phyloP scores from a whole-genome alignment of 2,113 vertebrate species.

The Lophochroa leadbeateri region DNA sequence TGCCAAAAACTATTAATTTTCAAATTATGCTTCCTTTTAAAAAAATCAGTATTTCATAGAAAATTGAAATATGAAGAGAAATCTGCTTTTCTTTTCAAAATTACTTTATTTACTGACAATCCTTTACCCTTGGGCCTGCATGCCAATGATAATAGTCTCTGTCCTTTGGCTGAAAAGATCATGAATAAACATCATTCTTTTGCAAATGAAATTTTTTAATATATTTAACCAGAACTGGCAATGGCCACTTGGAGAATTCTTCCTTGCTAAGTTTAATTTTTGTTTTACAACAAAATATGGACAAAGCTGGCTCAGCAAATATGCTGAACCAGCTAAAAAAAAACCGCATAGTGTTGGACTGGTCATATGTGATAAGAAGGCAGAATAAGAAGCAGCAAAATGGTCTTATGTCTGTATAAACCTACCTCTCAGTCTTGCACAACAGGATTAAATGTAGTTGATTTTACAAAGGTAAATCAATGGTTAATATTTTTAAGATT shows the following conservation, averaged over 20 bases:
- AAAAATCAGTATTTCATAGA: not conserved
- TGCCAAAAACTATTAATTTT: not conserved
- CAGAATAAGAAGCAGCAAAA: not conserved
- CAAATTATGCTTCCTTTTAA: not conserved
- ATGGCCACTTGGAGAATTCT: not conserved
- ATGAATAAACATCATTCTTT: constrained; percentile 1
- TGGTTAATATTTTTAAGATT: not conserved
- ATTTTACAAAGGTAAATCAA: not conserved
- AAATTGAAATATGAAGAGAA: not conserved
- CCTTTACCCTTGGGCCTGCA: not conserved
- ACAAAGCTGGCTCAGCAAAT: not conserved
- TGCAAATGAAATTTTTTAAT: not conserved
- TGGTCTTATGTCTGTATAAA: not conserved
- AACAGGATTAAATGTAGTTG: not conserved
- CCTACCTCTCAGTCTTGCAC: not conserved
- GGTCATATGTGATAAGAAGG: not conserved
- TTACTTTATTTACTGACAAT: not conserved
- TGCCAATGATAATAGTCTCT: not conserved
- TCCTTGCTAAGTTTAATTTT: not conserved
- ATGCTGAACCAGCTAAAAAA: not conserved
- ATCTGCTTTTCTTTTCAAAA: not conserved
- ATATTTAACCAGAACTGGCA: constrained; percentile 10
- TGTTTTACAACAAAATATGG: not conserved
- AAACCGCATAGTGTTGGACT: not conserved
- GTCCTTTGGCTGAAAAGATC: not conserved